Evolutionary conservation across 1,140 invertebrate genomes (phyloP).

Genomic region (Stegodyphus dumicola): DNA sequence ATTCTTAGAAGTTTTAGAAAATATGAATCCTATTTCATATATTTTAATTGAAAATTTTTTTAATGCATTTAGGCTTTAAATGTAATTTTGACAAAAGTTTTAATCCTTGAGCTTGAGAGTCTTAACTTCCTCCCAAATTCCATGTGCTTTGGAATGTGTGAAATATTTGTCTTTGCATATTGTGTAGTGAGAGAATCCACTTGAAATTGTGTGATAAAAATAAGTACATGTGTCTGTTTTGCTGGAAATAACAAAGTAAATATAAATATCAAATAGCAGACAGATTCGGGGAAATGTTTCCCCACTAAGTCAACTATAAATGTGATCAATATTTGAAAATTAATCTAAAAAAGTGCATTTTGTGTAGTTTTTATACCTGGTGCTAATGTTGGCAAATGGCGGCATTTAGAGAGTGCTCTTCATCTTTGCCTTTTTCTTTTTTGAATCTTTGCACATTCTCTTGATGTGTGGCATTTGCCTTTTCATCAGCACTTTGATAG

Average conservation of each 20-base stretch:
- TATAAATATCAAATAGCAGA: conserved; percentile 44
- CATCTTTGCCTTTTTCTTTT: conserved; percentile 33
- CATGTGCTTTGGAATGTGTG: background rate
- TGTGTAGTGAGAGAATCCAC: conserved; percentile 52
- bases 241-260: conserved; percentile 23
- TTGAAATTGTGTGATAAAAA: conserved; percentile 54
- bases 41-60: no score
- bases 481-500: conserved; percentile 38
- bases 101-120: background rate
- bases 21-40: background rate
- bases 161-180: conserved; percentile 35
- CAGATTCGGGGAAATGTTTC: conserved; percentile 35
- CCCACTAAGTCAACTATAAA: conserved; percentile 43
- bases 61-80: no score
- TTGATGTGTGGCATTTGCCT: background rate
- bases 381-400: conserved; percentile 45
- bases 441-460: background rate
- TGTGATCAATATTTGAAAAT: conserved; percentile 45
- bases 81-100: no score
- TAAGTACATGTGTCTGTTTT: conserved; percentile 35
- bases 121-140: background rate
- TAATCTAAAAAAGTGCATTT: conserved; percentile 36
- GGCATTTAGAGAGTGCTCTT: conserved; percentile 11
- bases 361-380: conserved; percentile 47
- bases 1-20: background rate